phyloP scores from a whole-genome alignment of 1,140 invertebrate species.

The fruit fly (Drosophila melanogaster) region Release_6_plus_ISO1_MT NT_033779.5:13198501-13199000 shows the following conservation, averaged over 20 bases:
- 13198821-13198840: constrained; percentile 78
- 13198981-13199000: constrained; percentile 6
- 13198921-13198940: constrained; percentile 28
- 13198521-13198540: constrained; percentile 57
- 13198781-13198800: constrained; percentile 78
- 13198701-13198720: constrained; percentile 9
- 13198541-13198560: constrained; percentile 37
- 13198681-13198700: neutral
- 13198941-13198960: neutral
- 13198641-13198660: constrained; percentile 5
- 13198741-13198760: constrained; percentile 9
- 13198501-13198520: constrained; percentile 72
- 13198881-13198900: constrained; percentile 16
- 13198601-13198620: constrained; percentile 54
- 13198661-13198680: constrained; percentile 12
- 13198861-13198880: constrained; percentile 68
- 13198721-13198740: neutral
- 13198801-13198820: constrained; percentile 71
- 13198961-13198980: constrained; percentile 28
- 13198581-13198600: neutral
- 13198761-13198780: constrained; percentile 70
- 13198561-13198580: neutral
- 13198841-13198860: constrained; percentile 70
- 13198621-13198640: constrained; percentile 56
- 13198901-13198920: constrained; percentile 39